These are phyloP conservation scores for Ectemnius lituratus DNA, from an alignment of 2,888 invertebrate genomes.

Conservation along the genomic window DNA sequence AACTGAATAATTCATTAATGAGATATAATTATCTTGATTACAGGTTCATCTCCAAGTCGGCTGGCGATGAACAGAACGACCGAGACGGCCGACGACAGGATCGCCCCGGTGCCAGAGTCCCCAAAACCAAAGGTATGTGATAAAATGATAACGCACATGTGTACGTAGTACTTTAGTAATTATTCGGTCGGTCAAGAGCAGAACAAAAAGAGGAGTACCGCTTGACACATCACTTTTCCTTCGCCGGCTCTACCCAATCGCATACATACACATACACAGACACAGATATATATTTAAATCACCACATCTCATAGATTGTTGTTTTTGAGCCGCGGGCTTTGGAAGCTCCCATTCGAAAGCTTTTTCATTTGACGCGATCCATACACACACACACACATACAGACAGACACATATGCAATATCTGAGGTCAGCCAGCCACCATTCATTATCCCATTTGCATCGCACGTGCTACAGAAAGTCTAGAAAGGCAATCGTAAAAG, in stretches of 20 bases:
- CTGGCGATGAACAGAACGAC: slow-evolving; percentile 78
- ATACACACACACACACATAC: background rate
- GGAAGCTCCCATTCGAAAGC: slow-evolving; percentile 27
- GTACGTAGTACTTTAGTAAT: background rate
- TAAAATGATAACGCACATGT: too few species aligned
- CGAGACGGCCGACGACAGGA: slow-evolving; percentile 72
- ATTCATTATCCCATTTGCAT: too few species aligned
- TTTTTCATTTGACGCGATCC: slow-evolving; percentile 21
- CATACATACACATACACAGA: too few species aligned
- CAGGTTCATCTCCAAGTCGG: slow-evolving; percentile 79
- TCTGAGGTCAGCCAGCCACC: too few species aligned
- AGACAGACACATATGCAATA: background rate
- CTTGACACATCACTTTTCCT: slow-evolving; percentile 46
- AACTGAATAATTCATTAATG: background rate
- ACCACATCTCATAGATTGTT: slow-evolving; percentile 23
- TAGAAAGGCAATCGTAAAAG: too few species aligned
- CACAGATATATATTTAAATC: background rate
- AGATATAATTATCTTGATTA: slow-evolving; percentile 46
- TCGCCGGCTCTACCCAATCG: slow-evolving; percentile 35
- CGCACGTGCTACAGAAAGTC: too few species aligned
- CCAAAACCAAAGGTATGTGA: slow-evolving; percentile 79
- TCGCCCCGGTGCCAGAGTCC: slow-evolving; percentile 77
- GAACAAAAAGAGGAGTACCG: slow-evolving; percentile 7
- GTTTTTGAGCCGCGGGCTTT: slow-evolving; percentile 32
- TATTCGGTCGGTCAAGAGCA: slow-evolving; percentile 9